A percentile compares a stretch with the other conserved stretches of the same genome.
phyloP scores from a whole-genome alignment of 2,113 vertebrate genomes.

The Zingel zingel region DNA sequence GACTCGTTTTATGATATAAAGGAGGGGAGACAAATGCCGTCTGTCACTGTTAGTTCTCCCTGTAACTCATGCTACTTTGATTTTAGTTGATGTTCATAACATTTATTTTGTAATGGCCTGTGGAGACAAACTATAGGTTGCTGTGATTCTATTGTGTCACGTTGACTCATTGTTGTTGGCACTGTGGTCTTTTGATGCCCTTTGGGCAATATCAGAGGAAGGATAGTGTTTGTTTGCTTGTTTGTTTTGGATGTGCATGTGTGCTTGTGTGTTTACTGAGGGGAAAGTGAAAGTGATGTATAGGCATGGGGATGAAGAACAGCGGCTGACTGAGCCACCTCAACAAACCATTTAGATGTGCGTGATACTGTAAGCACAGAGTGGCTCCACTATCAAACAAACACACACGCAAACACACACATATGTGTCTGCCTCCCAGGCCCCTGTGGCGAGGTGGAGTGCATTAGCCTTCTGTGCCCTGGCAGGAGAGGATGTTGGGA shows the following conservation, averaged over 20 bases:
- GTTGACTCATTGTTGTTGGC: conserved; percentile 48
- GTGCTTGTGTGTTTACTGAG: conserved; percentile 49
- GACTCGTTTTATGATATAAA: neutral
- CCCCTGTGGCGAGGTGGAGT: conserved; percentile 68
- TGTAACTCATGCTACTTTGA: neutral
- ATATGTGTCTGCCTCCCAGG: conserved; percentile 41
- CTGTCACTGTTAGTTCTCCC: neutral
- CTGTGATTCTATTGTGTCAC: conserved; percentile 44
- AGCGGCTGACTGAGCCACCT: conserved; percentile 48
- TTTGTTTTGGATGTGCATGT: conserved; percentile 70
- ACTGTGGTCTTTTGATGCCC: conserved; percentile 18
- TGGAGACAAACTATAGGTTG: conserved; percentile 25
- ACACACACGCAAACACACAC: conserved; percentile 56
- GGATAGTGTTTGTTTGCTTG: conserved; percentile 71
- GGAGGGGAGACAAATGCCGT: neutral
- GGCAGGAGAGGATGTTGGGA: conserved; percentile 66
- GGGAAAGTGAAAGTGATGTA: conserved; percentile 38
- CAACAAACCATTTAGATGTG: conserved; percentile 75
- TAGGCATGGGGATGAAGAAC: conserved; percentile 30
- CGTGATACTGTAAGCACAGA: conserved; percentile 73
- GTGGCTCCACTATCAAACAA: conserved; percentile 52
- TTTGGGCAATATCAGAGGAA: conserved; percentile 54
- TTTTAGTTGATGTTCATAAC: conserved; percentile 15
- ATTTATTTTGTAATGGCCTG: conserved; percentile 20
- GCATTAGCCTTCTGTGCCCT: conserved; percentile 75